Percentiles rank a stretch among this genome's conserved stretches.
These are phyloP conservation scores for Hydrozoanthus gracilis DNA, from an alignment of 92 coral and sea anemone genomes.

Conservation along the genomic window DNA sequence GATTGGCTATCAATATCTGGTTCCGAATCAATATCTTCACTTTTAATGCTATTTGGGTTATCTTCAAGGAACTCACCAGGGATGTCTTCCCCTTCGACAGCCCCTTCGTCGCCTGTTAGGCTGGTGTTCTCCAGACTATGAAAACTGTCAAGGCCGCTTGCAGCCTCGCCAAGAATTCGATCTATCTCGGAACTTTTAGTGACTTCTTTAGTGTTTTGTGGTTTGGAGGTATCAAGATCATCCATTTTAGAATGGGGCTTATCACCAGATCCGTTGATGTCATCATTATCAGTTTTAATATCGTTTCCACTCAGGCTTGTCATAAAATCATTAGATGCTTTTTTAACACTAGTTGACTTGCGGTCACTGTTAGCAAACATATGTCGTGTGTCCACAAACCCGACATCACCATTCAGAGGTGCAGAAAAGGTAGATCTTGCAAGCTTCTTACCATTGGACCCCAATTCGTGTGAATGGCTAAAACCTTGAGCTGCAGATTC, in stretches of 20 bases:
- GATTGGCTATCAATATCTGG: background rate
- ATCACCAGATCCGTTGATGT: background rate
- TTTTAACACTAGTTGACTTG: background rate
- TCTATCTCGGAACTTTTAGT: background rate
- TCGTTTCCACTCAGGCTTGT: background rate
- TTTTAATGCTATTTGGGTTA: too few species aligned
- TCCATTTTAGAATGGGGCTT: background rate
- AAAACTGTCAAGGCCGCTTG: background rate
- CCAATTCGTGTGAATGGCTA: background rate
- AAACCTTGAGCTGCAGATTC: background rate
- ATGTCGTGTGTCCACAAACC: slow-evolving; percentile 24
- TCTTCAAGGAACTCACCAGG: background rate
- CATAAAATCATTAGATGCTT: background rate
- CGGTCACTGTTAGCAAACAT: slow-evolving; percentile 33
- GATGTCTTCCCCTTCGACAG: slow-evolving; percentile 5
- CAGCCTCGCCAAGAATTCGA: too few species aligned
- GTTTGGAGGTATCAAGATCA: background rate
- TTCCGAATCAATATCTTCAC: background rate
- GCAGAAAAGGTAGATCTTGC: background rate
- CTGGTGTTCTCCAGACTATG: slow-evolving; percentile 3
- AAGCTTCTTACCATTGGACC: background rate
- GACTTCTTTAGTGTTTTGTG: background rate
- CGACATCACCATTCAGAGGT: slow-evolving; percentile 21
- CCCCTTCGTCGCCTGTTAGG: slow-evolving; percentile 40
- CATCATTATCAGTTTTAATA: background rate